Evolutionary conservation across 2,113 vertebrate genomes (phyloP), one percentile per base, ranked within the genome.

Genomic region (Pionites leucogaster): DNA sequence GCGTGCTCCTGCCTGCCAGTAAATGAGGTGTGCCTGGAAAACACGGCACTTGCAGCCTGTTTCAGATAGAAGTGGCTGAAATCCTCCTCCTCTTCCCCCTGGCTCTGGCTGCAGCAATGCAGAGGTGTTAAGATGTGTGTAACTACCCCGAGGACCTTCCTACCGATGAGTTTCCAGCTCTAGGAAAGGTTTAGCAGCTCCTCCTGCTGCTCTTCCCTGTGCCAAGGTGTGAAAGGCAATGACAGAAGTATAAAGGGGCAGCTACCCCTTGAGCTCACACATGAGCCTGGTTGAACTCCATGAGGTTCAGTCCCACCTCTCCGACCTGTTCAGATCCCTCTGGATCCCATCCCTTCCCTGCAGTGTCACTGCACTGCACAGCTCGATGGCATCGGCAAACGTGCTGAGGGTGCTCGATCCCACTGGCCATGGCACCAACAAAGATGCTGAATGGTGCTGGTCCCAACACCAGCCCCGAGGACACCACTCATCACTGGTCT

Each of bases 81-180:
- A 44, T 9, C 25, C 17, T 69, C 8, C 59, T 63, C 20, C 44
- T 50, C n/a, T 12, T 4, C 11, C 42, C 4, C 1, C 3, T 1
- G 4, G 7, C 17, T 17, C 41, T 31, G 1, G 3, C 2, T 37
- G 39, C 37, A 42, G 84, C 52, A 15, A 29, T 0, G 20, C 49
- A 39, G 37, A 29, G 24, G 23, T 11, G 47, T 33, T 20, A 10
- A 28, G 28, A 37, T 5, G n/a, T 8, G 8, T 1, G 3, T 7
- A 16, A 9, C 33, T 24, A 7, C 33, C 35, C 55, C 13, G 13
- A 31, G 3, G 11, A 41, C 11, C 27, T 27, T 39, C 31, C 37
- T 29, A 10, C n/a, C 35, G 42, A 39, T 4, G 39, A 47, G 44
- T 20, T 59, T 22, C 59, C 69, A 57, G 42, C n/a, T 17, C 47